These are phyloP conservation scores for Tetramorium alpestre DNA, from an alignment of 1,140 invertebrate genomes.

Conservation along the genomic window DNA sequence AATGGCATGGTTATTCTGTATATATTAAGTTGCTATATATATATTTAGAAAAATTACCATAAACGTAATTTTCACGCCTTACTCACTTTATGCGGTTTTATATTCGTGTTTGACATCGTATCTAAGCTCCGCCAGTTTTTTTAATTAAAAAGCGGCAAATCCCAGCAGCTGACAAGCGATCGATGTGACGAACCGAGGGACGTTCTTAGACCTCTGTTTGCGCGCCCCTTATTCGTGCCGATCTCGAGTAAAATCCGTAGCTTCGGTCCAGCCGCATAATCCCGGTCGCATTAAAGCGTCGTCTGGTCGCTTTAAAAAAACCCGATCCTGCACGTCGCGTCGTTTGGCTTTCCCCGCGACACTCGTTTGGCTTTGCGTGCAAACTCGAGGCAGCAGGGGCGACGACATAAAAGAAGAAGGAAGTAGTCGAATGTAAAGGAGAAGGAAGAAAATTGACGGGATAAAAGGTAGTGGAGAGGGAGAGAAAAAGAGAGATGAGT, in stretches of 20 bases:
- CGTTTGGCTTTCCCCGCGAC: constrained; percentile 55
- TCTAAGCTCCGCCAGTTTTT: constrained; percentile 37
- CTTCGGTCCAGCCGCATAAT: constrained; percentile 66
- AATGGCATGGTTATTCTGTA: neutral
- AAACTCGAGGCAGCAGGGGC: constrained; percentile 46
- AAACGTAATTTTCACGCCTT: neutral
- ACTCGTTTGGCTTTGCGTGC: constrained; percentile 51
- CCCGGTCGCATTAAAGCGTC: constrained; percentile 68
- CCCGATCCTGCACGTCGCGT: constrained; percentile 40
- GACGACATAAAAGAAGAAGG: constrained; percentile 53
- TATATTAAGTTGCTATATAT: neutral
- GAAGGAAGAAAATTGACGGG: constrained; percentile 26
- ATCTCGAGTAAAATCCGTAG: constrained; percentile 72
- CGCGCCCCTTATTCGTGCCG: constrained; percentile 65
- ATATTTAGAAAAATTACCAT: neutral
- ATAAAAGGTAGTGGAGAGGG: constrained; percentile 33
- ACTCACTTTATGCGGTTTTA: neutral
- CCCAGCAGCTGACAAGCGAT: constrained; percentile 57
- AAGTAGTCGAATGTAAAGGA: constrained; percentile 28
- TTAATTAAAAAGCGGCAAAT: constrained; percentile 72
- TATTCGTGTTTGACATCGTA: neutral
- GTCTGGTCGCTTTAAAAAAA: constrained; percentile 62
- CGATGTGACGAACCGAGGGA: constrained; percentile 58
- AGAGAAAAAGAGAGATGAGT: constrained; percentile 10
- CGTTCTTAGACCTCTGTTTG: constrained; percentile 64